These are phyloP conservation scores for Andrena camellia DNA, from an alignment of 2,888 invertebrate species.

Conservation along the genomic window DNA sequence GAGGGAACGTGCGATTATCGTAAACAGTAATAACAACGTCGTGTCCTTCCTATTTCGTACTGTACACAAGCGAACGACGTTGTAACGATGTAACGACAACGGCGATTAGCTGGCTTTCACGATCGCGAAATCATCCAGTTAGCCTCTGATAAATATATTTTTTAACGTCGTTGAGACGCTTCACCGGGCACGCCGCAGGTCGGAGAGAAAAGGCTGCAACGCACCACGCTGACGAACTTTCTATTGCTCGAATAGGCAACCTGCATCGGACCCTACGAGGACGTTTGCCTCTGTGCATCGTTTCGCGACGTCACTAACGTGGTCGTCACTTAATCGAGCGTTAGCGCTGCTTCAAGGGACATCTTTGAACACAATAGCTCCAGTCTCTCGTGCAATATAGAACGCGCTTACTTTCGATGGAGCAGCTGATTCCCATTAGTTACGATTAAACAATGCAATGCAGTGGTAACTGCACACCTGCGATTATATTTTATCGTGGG, in stretches of 20 bases:
- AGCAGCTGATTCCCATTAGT: neutral
- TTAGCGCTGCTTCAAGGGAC: neutral
- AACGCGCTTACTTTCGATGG: conserved; percentile 5
- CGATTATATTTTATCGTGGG: neutral
- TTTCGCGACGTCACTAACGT: neutral
- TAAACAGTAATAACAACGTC: neutral
- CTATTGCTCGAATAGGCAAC: conserved; percentile 23
- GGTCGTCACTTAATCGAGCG: too few relatives aligned
- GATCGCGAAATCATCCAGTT: conserved; percentile 33
- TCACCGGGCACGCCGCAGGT: neutral
- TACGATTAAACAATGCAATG: neutral
- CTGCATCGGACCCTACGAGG: neutral
- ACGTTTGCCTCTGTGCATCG: conserved; percentile 1
- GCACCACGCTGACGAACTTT: conserved; percentile 23
- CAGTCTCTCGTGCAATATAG: neutral
- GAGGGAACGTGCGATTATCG: neutral
- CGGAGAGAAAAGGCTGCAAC: conserved; percentile 21
- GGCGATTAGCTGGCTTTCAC: conserved; percentile 46
- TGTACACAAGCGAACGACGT: conserved; percentile 1
- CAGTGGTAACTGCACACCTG: neutral
- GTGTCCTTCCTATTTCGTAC: conserved; percentile 11
- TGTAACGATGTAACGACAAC: conserved; percentile 27
- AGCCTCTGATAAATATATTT: conserved; percentile 36
- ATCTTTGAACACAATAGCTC: neutral
- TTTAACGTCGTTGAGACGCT: conserved; percentile 7